Conservation (phyloP, 2,113 vertebrate species). For the Heterotilapia buettikoferi region DNA sequence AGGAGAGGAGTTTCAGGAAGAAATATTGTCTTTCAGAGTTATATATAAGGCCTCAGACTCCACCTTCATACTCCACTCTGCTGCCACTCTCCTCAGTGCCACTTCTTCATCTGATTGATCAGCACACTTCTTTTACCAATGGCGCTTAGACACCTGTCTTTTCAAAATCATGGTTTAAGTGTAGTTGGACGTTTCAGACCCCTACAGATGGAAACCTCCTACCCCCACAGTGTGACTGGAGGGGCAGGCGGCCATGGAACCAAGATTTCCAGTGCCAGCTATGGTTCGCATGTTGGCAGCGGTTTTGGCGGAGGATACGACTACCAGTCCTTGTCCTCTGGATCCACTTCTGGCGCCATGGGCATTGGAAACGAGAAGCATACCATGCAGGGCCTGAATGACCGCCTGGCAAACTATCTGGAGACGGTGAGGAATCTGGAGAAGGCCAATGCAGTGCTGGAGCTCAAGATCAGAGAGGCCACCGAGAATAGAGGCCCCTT, state of each 20-base stretch:
- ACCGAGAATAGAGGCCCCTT: slow-evolving; percentile 60
- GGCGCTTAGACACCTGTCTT: slow-evolving; percentile 17
- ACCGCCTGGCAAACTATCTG: slow-evolving; percentile 72
- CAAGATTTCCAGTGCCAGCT: slow-evolving; percentile 52
- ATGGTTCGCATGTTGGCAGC: slow-evolving; percentile 2
- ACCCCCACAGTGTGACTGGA: slow-evolving; percentile 57
- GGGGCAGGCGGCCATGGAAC: slow-evolving; percentile 62
- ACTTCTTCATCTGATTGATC: not conserved
- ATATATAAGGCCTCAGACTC: slow-evolving; percentile 28
- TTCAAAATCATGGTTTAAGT: not conserved
- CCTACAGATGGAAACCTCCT: not conserved
- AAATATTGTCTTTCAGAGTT: not conserved
- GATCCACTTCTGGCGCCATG: not conserved
- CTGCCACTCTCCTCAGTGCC: not conserved
- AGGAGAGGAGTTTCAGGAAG: slow-evolving; percentile 34
- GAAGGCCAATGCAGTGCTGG: slow-evolving; percentile 65
- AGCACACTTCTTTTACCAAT: slow-evolving; percentile 8
- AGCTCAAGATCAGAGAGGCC: slow-evolving; percentile 68
- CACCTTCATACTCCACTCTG: not conserved
- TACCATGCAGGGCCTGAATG: slow-evolving; percentile 70
- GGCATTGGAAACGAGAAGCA: slow-evolving; percentile 63
- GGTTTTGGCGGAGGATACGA: not conserved
- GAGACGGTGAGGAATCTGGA: slow-evolving; percentile 71
- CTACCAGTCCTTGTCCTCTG: not conserved
- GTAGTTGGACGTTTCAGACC: too few species aligned